These are phyloP conservation scores for Grus americana DNA, from an alignment of 2,113 vertebrate species.

Conservation along the genomic window DNA sequence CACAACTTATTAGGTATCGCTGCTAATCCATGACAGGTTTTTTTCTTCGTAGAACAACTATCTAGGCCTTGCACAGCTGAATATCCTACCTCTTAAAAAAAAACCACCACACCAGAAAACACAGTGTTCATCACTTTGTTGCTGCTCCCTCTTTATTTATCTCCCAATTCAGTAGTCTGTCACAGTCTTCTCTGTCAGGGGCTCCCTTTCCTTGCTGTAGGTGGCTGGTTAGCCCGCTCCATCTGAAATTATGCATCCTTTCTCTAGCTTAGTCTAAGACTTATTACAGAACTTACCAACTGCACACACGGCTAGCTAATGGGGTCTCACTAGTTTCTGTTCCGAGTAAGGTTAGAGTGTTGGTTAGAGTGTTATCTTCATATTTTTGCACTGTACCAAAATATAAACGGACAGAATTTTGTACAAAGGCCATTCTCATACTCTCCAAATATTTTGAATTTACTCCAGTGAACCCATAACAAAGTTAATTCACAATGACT, in stretches of 20 bases:
- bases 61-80: background rate
- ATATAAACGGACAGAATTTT: background rate
- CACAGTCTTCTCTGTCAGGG: background rate
- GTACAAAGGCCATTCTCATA: background rate
- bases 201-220: background rate
- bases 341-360: background rate
- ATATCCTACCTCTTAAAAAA: background rate
- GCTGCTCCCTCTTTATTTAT: background rate
- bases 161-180: background rate
- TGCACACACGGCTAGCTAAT: background rate
- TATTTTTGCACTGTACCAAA: background rate
- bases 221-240: background rate
- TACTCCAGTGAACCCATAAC: background rate
- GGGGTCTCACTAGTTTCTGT: background rate
- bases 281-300: background rate
- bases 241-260: background rate
- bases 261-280: background rate
- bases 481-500: background rate
- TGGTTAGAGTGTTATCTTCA: background rate
- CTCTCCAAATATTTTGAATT: background rate
- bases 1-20: background rate
- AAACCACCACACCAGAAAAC: background rate
- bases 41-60: background rate
- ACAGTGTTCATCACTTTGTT: background rate
- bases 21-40: background rate